Percentiles rank a stretch among this genome's conserved stretches.
These are phyloP conservation scores for Coenonympha arcania DNA, from an alignment of 2,888 invertebrate species.

Conservation along the genomic window DNA sequence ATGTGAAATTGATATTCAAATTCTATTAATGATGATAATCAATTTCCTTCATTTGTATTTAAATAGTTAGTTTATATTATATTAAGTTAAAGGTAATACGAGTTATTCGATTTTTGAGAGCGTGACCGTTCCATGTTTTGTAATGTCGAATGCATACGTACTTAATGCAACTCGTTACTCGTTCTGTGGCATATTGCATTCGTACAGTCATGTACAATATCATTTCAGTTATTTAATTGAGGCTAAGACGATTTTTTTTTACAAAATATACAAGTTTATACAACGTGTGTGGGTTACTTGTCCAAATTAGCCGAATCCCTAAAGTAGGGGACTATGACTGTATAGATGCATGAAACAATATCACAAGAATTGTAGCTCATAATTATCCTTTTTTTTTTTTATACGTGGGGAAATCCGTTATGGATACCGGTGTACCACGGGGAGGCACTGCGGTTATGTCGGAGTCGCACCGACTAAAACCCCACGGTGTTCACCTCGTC, in stretches of 20 bases:
- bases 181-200: conserved; percentile 8
- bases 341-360: too few relatives aligned
- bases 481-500: too few relatives aligned
- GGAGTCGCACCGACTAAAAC: too few relatives aligned
- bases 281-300: not conserved
- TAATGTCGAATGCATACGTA: conserved; percentile 29
- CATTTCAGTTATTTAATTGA: not conserved
- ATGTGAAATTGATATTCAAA: too few relatives aligned
- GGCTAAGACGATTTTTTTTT: not conserved
- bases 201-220: not conserved
- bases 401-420: too few relatives aligned
- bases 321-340: too few relatives aligned
- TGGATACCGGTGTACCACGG: too few relatives aligned
- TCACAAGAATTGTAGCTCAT: too few relatives aligned
- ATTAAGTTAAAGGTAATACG: conserved; percentile 29
- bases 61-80: conserved; percentile 27
- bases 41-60: conserved; percentile 9
- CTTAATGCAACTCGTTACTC: conserved; percentile 10
- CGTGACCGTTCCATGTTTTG: conserved; percentile 46
- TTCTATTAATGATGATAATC: too few relatives aligned
- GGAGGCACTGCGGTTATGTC: too few relatives aligned
- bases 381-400: too few relatives aligned
- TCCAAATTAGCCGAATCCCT: too few relatives aligned
- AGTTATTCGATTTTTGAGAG: conserved; percentile 42
- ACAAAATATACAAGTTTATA: not conserved